Base-by-base conservation (phyloP, 2,797 vertebrate genomes). In the Babyrousa celebensis region DNA sequence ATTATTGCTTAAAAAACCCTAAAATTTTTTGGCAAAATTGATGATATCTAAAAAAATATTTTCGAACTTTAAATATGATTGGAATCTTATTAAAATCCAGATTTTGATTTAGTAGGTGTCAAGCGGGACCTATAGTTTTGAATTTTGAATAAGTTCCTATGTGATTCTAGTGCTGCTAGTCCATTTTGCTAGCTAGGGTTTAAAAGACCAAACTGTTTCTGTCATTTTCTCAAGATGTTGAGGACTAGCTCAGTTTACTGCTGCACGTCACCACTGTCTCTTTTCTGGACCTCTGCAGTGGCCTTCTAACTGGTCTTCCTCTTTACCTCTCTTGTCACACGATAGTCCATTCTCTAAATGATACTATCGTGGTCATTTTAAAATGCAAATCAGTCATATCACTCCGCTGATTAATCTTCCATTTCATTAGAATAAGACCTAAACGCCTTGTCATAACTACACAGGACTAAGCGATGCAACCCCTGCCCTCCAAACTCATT, bases 11-110 rank as follows among this genome's bases (percentile, higher is more conserved):
- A 91, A 80, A 52, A 94, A 90, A 62, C n/a, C 20, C 67, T 62
- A 40, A 7, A 17, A 54, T 52, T 40, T 77, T 82, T 23, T 18
- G 21, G 23, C 20, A 78, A 80, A 91, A 67, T 21, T 78, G 12
- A n/a, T 54, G 43, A 32, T 90, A 15, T 65, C 17, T 88, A 63
- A 83, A 48, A 60, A 16, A 63, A 29, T 68, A 56, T 88, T 90
- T 77, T 60, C 40, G 63, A 80, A 80, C 56, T 62, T 85, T 56
- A 40, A 77, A 65, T 89, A 65, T 89, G 12, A 40, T 18, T 17
- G 15, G 68, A 21, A 71, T 94, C 68, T 93, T 72, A 92, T 72
- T 87, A 77, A 93, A 80, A 71, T 82, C 7, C 43, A 77, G 20
- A 29, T 78, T 88, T 21, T 78, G 21, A 58, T 63, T 95, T 77